phyloP scores from a whole-genome alignment of 2,888 invertebrate species.

The Eristalis intricaria region DNA sequence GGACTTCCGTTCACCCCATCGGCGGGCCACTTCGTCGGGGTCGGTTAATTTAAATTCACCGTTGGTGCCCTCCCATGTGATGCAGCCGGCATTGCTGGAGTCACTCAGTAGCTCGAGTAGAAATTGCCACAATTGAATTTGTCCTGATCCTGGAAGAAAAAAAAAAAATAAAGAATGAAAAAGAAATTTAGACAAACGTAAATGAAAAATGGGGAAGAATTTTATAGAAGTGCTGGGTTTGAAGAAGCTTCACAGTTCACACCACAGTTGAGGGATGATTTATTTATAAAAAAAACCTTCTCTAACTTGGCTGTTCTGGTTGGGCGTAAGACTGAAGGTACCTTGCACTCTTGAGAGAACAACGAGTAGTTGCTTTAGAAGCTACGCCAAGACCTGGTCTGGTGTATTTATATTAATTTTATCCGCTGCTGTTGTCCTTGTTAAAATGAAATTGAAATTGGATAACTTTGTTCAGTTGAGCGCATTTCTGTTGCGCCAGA shows the following conservation, averaged over 20 bases:
- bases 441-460: too few relatives aligned
- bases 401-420: too few relatives aligned
- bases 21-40: conserved; percentile 98
- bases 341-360: too few relatives aligned
- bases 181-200: background rate
- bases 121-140: conserved; percentile 99
- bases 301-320: too few relatives aligned
- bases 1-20: conserved; percentile 99
- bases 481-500: too few relatives aligned
- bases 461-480: too few relatives aligned
- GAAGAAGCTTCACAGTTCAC: background rate
- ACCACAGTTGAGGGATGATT: too few relatives aligned
- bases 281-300: too few relatives aligned
- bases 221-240: background rate
- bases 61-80: conserved; percentile 99
- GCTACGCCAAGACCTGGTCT: too few relatives aligned
- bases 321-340: too few relatives aligned
- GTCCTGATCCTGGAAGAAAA: conserved; percentile 90
- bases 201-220: background rate
- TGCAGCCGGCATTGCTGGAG: conserved; percentile 96
- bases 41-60: conserved; percentile 99
- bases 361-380: too few relatives aligned
- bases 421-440: too few relatives aligned
- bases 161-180: conserved; percentile 31
- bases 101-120: conserved; percentile 97